Conservation (phyloP, 2,797 vertebrate species). For the Cryptoblepharus egeriae region DNA sequence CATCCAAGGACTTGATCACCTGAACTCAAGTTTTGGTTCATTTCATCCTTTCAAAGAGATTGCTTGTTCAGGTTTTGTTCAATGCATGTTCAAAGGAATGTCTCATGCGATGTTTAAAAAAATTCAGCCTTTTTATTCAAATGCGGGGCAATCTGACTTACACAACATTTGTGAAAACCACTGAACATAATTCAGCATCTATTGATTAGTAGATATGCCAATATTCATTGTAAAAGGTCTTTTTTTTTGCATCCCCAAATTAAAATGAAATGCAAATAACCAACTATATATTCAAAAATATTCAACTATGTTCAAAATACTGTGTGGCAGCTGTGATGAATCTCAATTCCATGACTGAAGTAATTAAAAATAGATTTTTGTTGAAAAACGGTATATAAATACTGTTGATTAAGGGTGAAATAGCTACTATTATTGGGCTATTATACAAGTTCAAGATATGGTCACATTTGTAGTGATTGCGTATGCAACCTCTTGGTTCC, state of each 20-base stretch:
- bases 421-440: too few relatives aligned
- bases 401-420: too few relatives aligned
- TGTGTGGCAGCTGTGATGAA: too few relatives aligned
- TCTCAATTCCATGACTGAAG: too few relatives aligned
- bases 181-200: background rate
- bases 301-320: background rate
- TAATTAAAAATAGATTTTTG: too few relatives aligned
- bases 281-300: too few relatives aligned
- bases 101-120: background rate
- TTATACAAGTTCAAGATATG: too few relatives aligned
- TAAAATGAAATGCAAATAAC: slow-evolving; percentile 22
- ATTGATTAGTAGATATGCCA: slow-evolving; percentile 26
- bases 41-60: background rate
- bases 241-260: background rate
- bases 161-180: background rate
- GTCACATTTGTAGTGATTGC: too few relatives aligned
- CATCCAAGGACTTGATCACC: background rate
- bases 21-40: background rate
- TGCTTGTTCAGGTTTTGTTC: background rate
- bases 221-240: slow-evolving; percentile 23
- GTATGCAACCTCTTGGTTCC: too few relatives aligned
- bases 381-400: too few relatives aligned
- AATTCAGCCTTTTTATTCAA: background rate
- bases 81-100: background rate
- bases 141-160: too few relatives aligned